A percentile compares a stretch with the other conserved stretches of the same genome.
These are phyloP conservation scores for Lasiurus cinereus DNA, from an alignment of 2,113 vertebrate genomes.

Conservation along the genomic window DNA sequence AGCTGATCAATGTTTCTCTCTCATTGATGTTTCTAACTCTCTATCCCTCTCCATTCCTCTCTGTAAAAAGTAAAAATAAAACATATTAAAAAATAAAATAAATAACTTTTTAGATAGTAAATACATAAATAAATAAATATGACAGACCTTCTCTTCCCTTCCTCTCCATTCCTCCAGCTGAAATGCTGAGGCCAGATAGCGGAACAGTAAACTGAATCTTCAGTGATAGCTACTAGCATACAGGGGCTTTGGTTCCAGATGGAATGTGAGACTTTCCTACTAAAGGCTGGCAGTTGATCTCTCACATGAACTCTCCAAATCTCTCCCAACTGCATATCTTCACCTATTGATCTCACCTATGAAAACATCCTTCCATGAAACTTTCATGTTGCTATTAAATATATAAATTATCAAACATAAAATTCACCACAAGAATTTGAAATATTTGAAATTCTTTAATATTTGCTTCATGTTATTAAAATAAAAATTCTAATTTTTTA, in stretches of 20 bases:
- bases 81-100: neutral
- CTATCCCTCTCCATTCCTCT: too few relatives aligned
- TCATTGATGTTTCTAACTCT: too few relatives aligned
- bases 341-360: neutral
- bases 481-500: neutral
- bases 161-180: neutral
- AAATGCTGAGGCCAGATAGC: neutral
- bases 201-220: neutral
- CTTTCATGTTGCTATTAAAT: neutral
- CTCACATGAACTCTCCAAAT: neutral
- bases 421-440: neutral
- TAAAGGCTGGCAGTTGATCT: neutral
- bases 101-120: neutral
- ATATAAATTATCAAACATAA: neutral
- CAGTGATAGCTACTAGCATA: neutral
- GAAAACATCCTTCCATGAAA: neutral
- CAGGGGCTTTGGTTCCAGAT: neutral
- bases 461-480: neutral
- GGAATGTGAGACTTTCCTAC: neutral
- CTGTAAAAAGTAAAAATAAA: too few relatives aligned
- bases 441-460: neutral
- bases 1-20: too few relatives aligned
- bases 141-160: neutral
- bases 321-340: neutral
- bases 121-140: neutral